Evolutionary conservation across 2,113 vertebrate species (phyloP).

Genomic region (Tupaia tana): DNA sequence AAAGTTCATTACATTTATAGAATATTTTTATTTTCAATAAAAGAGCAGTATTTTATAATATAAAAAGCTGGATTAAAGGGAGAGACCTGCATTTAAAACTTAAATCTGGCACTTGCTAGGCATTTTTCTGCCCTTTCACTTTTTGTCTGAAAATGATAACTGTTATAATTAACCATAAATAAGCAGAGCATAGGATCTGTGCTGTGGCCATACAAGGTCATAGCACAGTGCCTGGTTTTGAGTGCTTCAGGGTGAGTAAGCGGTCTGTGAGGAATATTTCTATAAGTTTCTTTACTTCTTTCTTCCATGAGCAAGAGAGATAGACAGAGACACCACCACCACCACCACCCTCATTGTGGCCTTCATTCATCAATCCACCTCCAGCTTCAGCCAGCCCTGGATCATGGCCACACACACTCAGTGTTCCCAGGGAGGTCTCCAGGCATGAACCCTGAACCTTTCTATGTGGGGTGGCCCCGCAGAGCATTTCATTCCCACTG

Average conservation of each 20-base stretch:
- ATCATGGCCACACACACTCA: too few relatives aligned
- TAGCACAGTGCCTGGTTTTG: neutral
- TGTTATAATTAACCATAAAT: neutral
- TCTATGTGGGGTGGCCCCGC: too few relatives aligned
- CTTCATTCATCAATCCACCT: too few relatives aligned
- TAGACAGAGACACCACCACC: too few relatives aligned
- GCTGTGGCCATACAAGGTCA: neutral
- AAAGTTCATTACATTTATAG: neutral
- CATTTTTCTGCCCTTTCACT: neutral
- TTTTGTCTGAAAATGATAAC: neutral
- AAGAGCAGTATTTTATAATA: neutral
- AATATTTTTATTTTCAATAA: neutral
- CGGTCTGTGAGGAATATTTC: neutral
- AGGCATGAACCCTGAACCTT: too few relatives aligned
- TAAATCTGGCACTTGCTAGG: neutral
- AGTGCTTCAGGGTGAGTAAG: neutral
- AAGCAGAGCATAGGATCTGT: neutral
- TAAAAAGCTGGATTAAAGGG: neutral
- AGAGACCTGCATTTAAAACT: neutral
- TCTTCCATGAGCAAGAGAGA: too few relatives aligned
- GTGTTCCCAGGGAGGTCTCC: too few relatives aligned
- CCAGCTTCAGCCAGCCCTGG: too few relatives aligned
- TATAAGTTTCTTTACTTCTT: too few relatives aligned
- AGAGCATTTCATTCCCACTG: too few relatives aligned
- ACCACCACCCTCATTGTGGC: too few relatives aligned